A percentile compares a stretch with the other conserved stretches of the same genome.
Conservation (phyloP, 2,797 vertebrate species). For the Anas georgica region DNA sequence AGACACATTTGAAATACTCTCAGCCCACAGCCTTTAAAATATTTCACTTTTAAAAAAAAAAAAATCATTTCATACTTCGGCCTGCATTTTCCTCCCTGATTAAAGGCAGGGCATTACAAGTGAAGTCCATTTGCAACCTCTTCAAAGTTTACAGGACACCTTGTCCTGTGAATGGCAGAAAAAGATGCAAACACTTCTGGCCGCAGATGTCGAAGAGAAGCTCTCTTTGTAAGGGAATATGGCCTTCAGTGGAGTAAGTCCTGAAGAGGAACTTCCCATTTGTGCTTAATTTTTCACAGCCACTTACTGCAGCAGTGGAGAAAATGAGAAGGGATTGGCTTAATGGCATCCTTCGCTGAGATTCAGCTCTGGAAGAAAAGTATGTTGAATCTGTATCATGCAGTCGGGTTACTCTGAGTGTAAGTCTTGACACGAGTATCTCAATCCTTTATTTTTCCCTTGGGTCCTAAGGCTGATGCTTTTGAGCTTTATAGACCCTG, state of each 20-base stretch:
- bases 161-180: background rate
- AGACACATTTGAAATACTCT: background rate
- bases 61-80: background rate
- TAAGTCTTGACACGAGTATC: background rate
- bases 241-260: background rate
- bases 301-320: background rate
- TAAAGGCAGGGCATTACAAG: background rate
- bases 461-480: background rate
- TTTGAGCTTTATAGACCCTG: background rate
- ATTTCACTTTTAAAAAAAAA: too few relatives aligned
- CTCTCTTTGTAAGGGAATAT: background rate
- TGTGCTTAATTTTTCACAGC: slow-evolving; percentile 7
- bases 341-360: background rate
- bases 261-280: background rate
- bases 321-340: background rate
- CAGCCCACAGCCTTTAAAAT: background rate
- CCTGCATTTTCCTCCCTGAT: background rate
- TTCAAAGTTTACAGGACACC: background rate
- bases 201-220: background rate
- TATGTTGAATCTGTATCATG: background rate
- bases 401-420: background rate
- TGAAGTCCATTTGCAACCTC: slow-evolving; percentile 12
- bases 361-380: background rate
- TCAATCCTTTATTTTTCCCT: slow-evolving; percentile 4
- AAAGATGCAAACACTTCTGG: background rate